Conservation (phyloP, 1,140 invertebrate genomes). For the Gryllus bimaculatus region DNA sequence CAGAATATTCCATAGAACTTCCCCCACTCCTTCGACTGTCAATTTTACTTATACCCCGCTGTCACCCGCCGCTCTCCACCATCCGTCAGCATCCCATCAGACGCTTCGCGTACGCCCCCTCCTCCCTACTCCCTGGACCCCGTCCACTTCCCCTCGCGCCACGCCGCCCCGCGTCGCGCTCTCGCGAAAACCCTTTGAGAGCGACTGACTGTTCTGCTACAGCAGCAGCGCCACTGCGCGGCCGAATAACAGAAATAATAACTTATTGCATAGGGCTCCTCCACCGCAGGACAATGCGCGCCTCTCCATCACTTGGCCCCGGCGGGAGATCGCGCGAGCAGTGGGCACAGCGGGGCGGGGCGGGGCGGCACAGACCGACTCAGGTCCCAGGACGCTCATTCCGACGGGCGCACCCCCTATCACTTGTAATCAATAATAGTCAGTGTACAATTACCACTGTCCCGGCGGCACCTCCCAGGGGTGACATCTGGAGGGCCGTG, state of each 20-base stretch:
- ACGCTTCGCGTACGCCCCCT: no score
- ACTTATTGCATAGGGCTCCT: background rate
- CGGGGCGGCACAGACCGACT: background rate
- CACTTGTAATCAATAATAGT: conserved; percentile 5
- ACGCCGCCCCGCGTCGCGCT: no score
- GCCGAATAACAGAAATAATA: background rate
- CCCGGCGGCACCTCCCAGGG: background rate
- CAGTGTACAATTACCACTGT: background rate
- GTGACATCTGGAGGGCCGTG: background rate
- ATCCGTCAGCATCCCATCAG: no score
- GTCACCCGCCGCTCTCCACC: no score
- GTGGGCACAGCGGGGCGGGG: no score
- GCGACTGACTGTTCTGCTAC: background rate
- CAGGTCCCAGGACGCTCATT: background rate
- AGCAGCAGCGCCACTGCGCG: background rate
- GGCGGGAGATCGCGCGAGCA: background rate
- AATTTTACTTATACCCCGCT: no score
- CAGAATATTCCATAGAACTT: no score
- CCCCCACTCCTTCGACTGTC: no score
- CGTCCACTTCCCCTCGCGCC: background rate
- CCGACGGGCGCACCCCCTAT: background rate
- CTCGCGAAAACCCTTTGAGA: background rate
- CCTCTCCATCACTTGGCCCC: background rate
- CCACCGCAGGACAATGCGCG: background rate
- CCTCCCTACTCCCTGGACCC: no score